A percentile compares a stretch with the other conserved stretches of the same genome.
Evolutionary conservation across 2,797 vertebrate genomes (phyloP).

Genomic region (Trachops cirrhosus): DNA sequence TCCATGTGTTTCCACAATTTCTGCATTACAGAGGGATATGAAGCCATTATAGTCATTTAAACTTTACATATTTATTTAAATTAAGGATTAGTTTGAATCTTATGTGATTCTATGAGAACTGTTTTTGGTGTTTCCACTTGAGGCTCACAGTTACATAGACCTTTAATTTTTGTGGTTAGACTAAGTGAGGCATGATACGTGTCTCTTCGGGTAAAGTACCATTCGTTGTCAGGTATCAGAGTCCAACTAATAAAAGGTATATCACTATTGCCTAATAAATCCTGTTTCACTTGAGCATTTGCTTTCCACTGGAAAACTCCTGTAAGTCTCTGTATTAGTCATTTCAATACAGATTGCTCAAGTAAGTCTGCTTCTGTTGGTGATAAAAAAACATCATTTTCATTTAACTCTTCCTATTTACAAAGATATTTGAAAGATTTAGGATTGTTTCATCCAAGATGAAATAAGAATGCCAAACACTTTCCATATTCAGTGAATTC

Average conservation of each 20-base stretch:
- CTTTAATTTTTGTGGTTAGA: constrained; percentile 25
- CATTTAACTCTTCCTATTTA: background rate
- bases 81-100: background rate
- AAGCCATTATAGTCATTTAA: background rate
- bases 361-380: background rate
- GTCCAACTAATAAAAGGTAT: constrained; percentile 80
- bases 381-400: background rate
- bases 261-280: constrained; percentile 79
- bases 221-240: constrained; percentile 72
- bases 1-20: background rate
- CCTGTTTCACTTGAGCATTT: constrained; percentile 69
- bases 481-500: background rate
- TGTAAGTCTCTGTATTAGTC: constrained; percentile 22
- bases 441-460: background rate
- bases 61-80: background rate
- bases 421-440: background rate
- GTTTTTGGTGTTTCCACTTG: background rate
- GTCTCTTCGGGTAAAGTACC: constrained; percentile 81
- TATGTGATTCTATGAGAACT: background rate
- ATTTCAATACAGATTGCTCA: constrained; percentile 14
- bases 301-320: constrained; percentile 44
- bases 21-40: background rate
- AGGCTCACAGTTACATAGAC: background rate
- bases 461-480: background rate
- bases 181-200: constrained; percentile 64